These are phyloP conservation scores for Rutpela maculata DNA, from an alignment of 2,888 invertebrate genomes.

Conservation along the genomic window DNA sequence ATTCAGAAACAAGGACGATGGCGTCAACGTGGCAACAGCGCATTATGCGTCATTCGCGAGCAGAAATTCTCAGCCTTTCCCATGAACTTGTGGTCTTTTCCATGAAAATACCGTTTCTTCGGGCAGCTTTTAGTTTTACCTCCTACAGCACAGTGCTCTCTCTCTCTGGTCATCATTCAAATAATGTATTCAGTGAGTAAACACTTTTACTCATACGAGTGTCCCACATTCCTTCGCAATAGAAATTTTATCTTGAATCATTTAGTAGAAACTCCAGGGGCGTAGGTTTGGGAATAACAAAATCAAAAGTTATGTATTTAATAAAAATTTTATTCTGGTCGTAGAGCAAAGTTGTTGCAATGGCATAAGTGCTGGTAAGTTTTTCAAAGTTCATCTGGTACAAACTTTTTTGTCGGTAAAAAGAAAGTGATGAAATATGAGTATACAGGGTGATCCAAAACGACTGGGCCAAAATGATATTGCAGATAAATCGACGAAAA, in stretches of 20 bases:
- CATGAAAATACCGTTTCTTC: conserved; percentile 59
- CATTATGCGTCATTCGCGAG: conserved; percentile 35
- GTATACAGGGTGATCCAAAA: too few relatives aligned
- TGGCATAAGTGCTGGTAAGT: too few relatives aligned
- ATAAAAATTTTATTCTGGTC: too few relatives aligned
- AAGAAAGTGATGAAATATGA: too few relatives aligned
- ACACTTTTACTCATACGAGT: conserved; percentile 53
- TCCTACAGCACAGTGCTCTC: conserved; percentile 50
- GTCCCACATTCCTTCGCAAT: conserved; percentile 45
- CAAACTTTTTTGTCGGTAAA: too few relatives aligned
- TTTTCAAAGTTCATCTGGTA: too few relatives aligned
- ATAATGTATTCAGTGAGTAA: conserved; percentile 54
- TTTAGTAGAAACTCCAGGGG: conserved; percentile 6
- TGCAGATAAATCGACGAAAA: too few relatives aligned
- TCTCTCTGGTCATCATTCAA: conserved; percentile 49
- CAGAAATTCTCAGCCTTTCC: conserved; percentile 44
- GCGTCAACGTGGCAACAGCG: conserved; percentile 29
- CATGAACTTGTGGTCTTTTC: conserved; percentile 60
- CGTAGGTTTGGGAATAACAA: background rate
- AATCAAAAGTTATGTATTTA: background rate
- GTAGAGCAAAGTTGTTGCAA: too few relatives aligned
- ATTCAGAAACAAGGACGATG: background rate
- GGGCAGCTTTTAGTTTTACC: conserved; percentile 43
- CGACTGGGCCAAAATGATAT: too few relatives aligned
- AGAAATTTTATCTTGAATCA: conserved; percentile 35